Percentiles rank a stretch among this genome's conserved stretches.
These are phyloP conservation scores for Crocuta crocuta DNA, from an alignment of 2,113 vertebrate species.

Conservation along the genomic window DNA sequence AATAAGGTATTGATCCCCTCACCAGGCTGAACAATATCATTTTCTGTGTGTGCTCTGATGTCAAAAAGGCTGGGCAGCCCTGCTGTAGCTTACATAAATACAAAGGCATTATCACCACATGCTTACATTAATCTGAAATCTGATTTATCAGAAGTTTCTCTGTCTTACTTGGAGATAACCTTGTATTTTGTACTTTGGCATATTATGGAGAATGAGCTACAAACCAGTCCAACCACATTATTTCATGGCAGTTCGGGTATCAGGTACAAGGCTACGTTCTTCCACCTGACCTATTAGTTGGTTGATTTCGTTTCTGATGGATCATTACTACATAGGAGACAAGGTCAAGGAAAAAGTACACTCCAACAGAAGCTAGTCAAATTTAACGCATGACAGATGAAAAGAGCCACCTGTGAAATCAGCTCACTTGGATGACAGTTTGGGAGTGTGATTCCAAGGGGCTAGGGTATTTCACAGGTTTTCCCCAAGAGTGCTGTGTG, in stretches of 20 bases:
- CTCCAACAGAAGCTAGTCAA: constrained; percentile 15
- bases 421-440: not conserved
- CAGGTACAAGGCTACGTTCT: not conserved
- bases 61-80: not conserved
- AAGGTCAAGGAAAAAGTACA: not conserved
- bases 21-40: not conserved
- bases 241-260: not conserved
- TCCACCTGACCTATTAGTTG: not conserved
- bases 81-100: not conserved
- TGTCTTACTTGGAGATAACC: constrained; percentile 1
- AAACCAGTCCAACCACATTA: not conserved
- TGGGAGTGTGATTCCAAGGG: not conserved
- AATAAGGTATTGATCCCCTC: not conserved
- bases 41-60: not conserved
- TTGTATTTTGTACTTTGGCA: constrained; percentile 32
- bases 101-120: not conserved
- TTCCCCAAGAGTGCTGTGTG: not conserved
- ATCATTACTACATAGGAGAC: not conserved
- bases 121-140: not conserved
- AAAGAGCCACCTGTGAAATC: not conserved
- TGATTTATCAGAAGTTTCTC: constrained; percentile 11
- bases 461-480: not conserved
- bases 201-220: not conserved
- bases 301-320: constrained; percentile 29
- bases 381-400: not conserved